Base-by-base conservation (phyloP, 2,113 vertebrate genomes). In the Semnopithecus entellus region DNA sequence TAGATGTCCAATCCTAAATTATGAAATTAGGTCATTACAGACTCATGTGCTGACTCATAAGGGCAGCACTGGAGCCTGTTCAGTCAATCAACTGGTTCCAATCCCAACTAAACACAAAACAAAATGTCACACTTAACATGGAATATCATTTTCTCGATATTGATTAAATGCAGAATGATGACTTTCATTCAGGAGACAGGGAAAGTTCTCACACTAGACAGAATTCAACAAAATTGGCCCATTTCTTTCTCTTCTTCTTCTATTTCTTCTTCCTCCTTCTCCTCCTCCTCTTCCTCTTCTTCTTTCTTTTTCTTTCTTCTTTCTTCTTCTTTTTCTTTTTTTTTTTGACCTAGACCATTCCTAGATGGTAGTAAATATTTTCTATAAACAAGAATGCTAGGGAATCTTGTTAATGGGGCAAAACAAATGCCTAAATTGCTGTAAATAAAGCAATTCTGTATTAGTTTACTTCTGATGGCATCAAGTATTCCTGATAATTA, bases 141-240 rank as follows among this genome's bases (percentile, higher is more conserved):
- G 91, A 92, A 83, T 75, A 79, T 93, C 94, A 96, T 64, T 97
- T 97, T 97, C 86, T 97, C 89, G 13, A n/a, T 94, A 92, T 87
- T 88, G 94, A 94, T 82, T 86, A 96, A 97, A 95, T 85, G 91
- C 86, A 96, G 97, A 92, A 72, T 50, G 78, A 94, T 93, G 97
- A 90, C 30, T 79, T 98, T 97, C 32, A 86, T 59, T 97, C 92
- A 23, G 89, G 90, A 98, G 96, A 76, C 88, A 97, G 82, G 90
- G 88, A 92, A 64, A 83, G 96, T 88, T 88, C 85, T 98, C 93
- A 96, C 35, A 92, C 76, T 4, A 43, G 91, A 94, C 25, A 96
- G 95, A 98, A 97, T 97, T 88, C 91, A 98, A 40, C 61, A 94
- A 98, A 98, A 97, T 83, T 80, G 73, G 76, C 14, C 78, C 48